These are phyloP conservation scores for Esox lucius DNA, from an alignment of 2,797 vertebrate species.

Conservation along the genomic window DNA sequence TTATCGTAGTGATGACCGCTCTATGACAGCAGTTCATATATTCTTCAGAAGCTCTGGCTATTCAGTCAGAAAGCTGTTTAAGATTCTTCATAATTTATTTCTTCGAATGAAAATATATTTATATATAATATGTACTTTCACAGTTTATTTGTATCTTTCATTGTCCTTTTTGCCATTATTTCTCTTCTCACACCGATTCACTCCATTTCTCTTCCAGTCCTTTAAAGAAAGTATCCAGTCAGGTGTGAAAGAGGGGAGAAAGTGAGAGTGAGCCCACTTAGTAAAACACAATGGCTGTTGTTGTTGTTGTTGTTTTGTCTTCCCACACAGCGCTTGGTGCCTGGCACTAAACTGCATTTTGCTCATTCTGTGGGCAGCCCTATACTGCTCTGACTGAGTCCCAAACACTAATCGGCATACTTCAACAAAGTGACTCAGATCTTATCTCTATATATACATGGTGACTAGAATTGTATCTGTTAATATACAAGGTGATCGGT, in stretches of 20 bases:
- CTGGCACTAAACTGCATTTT: constrained; percentile 40
- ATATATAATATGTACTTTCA: constrained; percentile 78
- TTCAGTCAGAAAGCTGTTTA: constrained; percentile 70
- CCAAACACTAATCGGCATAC: constrained; percentile 60
- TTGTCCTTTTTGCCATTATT: constrained; percentile 49
- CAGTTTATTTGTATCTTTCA: constrained; percentile 55
- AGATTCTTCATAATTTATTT: constrained; percentile 83
- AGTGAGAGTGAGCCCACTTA: constrained; percentile 53
- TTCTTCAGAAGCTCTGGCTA: constrained; percentile 66
- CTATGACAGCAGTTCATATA: constrained; percentile 55
- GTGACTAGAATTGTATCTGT: constrained; percentile 47
- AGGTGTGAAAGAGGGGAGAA: constrained; percentile 53
- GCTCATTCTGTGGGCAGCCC: constrained; percentile 52
- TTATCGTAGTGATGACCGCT: constrained; percentile 50
- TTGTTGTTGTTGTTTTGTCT: constrained; percentile 46
- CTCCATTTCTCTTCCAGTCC: constrained; percentile 28
- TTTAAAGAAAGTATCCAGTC: constrained; percentile 53
- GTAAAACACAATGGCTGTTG: constrained; percentile 39
- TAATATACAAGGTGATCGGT: constrained; percentile 56
- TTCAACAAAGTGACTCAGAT: constrained; percentile 35
- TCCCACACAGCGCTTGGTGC: constrained; percentile 47
- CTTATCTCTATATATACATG: constrained; percentile 55
- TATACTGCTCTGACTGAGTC: constrained; percentile 25
- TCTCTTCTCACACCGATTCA: constrained; percentile 28
- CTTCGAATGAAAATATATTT: constrained; percentile 86